A percentile compares a stretch with the other conserved stretches of the same genome.
These are phyloP conservation scores for Cataglyphis rosenhaueri DNA, from an alignment of 2,888 invertebrate genomes.

Conservation along the genomic window DNA sequence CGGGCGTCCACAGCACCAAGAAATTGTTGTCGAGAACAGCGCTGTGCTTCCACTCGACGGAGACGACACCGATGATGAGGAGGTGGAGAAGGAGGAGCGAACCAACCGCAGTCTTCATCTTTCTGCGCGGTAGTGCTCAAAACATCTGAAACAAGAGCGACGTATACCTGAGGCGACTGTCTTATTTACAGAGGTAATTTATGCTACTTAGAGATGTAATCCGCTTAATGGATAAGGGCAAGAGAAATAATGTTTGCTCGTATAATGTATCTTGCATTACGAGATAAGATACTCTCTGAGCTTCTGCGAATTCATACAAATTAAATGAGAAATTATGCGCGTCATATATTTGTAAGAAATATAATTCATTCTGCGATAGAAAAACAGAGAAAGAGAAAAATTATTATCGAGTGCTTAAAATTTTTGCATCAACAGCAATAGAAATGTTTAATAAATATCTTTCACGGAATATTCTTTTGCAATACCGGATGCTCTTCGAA, in stretches of 20 bases:
- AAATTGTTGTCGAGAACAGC: constrained; percentile 87
- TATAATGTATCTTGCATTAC: constrained; percentile 30
- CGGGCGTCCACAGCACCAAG: constrained; percentile 91
- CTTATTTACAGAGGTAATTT: constrained; percentile 49
- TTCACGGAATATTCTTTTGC: constrained; percentile 2
- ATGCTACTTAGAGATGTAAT: constrained; percentile 48
- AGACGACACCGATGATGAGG: constrained; percentile 71
- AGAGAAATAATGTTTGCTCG: constrained; percentile 28
- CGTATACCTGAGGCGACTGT: constrained; percentile 30
- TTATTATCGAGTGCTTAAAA: too few relatives aligned
- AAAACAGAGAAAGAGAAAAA: neutral
- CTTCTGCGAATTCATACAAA: constrained; percentile 11
- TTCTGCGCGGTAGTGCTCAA: constrained; percentile 67
- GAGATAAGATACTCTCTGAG: constrained; percentile 12
- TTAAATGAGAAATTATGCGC: constrained; percentile 7
- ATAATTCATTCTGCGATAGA: neutral
- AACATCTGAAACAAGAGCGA: constrained; percentile 69
- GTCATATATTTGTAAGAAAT: neutral
- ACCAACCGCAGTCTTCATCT: constrained; percentile 80
- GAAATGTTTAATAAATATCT: neutral
- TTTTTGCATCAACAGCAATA: neutral
- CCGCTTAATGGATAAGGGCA: constrained; percentile 41
- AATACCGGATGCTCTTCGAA: neutral
- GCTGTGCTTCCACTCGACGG: constrained; percentile 87
- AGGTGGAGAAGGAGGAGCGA: constrained; percentile 70